Conservation (phyloP, 1,140 invertebrate species). For the Lasioglossum albipes region DNA sequence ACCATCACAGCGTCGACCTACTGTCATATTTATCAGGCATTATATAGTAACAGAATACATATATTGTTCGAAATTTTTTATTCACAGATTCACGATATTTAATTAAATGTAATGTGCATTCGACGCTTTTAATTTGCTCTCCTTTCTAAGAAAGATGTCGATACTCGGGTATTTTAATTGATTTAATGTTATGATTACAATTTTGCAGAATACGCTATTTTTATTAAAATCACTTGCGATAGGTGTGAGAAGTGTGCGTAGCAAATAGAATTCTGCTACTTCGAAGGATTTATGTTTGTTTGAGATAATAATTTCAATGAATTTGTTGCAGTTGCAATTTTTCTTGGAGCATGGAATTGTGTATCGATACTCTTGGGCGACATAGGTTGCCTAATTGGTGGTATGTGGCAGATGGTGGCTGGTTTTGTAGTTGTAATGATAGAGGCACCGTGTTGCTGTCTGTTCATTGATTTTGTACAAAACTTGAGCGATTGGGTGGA, state of each 20-base stretch:
- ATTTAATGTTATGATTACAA: background rate
- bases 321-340: slow-evolving; percentile 88
- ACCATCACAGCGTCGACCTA: background rate
- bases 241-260: too few relatives aligned
- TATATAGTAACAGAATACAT: background rate
- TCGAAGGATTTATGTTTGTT: background rate
- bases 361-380: slow-evolving; percentile 85
- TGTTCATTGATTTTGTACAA: slow-evolving; percentile 96
- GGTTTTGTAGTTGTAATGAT: slow-evolving; percentile 92
- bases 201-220: background rate
- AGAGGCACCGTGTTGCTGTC: slow-evolving; percentile 96
- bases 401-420: slow-evolving; percentile 93
- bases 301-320: background rate
- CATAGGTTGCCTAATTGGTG: slow-evolving; percentile 87
- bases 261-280: background rate
- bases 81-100: background rate
- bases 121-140: background rate
- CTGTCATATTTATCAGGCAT: background rate
- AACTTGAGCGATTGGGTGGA: slow-evolving; percentile 90
- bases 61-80: background rate
- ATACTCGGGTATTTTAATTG: background rate
- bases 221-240: background rate
- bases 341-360: slow-evolving; percentile 91
- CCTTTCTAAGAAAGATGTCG: background rate
- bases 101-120: background rate